phyloP scores from a whole-genome alignment of 2,797 vertebrate species.

The Acanthornis magna region DNA sequence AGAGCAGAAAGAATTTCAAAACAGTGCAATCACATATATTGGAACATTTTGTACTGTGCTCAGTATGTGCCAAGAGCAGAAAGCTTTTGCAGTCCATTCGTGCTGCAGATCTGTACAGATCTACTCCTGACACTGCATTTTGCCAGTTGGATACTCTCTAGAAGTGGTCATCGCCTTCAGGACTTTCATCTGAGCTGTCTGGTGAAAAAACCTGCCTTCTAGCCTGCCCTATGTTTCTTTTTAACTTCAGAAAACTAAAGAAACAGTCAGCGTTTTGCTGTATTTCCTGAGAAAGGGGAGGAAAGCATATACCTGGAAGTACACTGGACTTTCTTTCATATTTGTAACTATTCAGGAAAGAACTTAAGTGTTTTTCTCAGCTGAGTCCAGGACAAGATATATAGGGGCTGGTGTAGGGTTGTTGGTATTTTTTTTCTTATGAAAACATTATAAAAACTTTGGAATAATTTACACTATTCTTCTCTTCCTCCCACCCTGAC shows the following conservation, averaged over 20 bases:
- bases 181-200: background rate
- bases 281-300: background rate
- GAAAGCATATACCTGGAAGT: rapidly evolving
- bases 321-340: background rate
- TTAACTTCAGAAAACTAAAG: background rate
- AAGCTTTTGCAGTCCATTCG: background rate
- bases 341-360: background rate
- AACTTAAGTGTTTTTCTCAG: background rate
- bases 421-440: background rate
- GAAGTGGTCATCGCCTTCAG: background rate
- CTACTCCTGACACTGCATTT: background rate
- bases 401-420: rapidly evolving
- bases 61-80: background rate
- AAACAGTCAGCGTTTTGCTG: background rate
- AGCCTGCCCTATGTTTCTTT: background rate
- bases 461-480: background rate
- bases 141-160: background rate
- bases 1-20: too few species aligned
- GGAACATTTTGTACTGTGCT: background rate
- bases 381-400: background rate
- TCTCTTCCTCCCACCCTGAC: background rate
- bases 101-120: background rate
- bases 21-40: too few species aligned
- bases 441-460: background rate
- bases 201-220: background rate